These are phyloP conservation scores for Petrocephalus schoutedeni DNA, from an alignment of 2,797 vertebrate species.

Conservation along the genomic window DNA sequence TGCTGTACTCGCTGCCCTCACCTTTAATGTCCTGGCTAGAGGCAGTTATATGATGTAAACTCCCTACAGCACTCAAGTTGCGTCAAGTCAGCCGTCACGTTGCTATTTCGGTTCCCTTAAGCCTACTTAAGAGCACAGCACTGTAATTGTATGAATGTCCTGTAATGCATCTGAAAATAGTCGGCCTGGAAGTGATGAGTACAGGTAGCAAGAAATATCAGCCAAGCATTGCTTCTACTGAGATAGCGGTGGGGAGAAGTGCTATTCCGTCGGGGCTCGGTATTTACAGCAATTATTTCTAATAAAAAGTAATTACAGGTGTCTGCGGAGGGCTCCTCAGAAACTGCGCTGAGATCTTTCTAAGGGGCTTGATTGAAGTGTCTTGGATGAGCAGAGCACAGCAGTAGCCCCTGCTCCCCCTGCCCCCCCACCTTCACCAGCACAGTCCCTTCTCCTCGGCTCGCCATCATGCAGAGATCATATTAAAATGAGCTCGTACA, in stretches of 20 bases:
- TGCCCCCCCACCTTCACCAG: neutral
- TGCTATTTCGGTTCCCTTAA: neutral
- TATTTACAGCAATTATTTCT: neutral
- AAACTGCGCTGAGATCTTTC: neutral
- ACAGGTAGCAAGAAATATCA: neutral
- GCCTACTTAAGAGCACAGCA: neutral
- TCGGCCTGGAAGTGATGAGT: neutral
- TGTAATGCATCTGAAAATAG: neutral
- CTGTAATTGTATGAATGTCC: neutral
- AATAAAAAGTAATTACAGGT: neutral
- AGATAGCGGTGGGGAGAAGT: neutral
- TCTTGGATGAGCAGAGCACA: neutral
- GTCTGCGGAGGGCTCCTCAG: neutral
- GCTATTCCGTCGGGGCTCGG: neutral
- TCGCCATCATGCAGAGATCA: neutral
- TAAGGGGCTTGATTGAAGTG: constrained; percentile 11
- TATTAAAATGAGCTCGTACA: neutral
- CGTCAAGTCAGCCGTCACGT: neutral
- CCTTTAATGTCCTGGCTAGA: neutral
- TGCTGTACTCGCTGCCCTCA: neutral
- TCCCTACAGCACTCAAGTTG: neutral
- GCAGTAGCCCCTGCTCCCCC: neutral
- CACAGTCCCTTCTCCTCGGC: neutral
- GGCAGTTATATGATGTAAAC: neutral
- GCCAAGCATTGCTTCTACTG: neutral